phyloP scores from a whole-genome alignment of 2,888 invertebrate species.

The Tryphoninae sp. region DNA sequence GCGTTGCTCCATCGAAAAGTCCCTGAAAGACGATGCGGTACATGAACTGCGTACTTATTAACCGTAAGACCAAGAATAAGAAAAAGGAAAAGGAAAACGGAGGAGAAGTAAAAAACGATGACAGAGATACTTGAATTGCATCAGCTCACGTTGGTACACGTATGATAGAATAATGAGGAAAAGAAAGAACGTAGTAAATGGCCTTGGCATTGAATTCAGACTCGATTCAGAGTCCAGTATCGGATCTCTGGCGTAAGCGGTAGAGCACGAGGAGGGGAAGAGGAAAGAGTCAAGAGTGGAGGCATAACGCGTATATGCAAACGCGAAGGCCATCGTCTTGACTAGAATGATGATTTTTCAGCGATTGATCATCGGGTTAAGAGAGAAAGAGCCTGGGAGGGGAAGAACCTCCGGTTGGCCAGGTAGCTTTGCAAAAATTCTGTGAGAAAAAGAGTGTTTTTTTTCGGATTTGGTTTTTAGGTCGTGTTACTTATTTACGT shows the following conservation, averaged over 20 bases:
- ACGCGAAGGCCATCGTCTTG: not conserved
- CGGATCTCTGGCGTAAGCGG: conserved; percentile 14
- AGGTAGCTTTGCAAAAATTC: not conserved
- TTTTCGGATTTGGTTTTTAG: no score
- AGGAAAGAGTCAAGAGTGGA: conserved; percentile 3
- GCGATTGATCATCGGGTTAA: conserved; percentile 6
- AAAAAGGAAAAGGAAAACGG: conserved; percentile 47
- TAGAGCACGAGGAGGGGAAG: conserved; percentile 3
- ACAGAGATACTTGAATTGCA: conserved; percentile 30
- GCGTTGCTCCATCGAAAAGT: conserved; percentile 2
- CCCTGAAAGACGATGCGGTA: conserved; percentile 44
- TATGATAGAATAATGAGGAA: conserved; percentile 16
- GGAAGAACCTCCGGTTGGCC: not conserved
- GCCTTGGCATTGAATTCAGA: conserved; percentile 30
- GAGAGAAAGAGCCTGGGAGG: not conserved
- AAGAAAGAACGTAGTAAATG: not conserved
- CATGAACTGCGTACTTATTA: conserved; percentile 43
- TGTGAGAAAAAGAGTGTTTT: no score
- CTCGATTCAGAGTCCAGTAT: conserved; percentile 2
- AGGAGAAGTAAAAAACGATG: conserved; percentile 44
- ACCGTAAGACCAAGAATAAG: conserved; percentile 47
- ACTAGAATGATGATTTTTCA: not conserved
- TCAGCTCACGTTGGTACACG: conserved; percentile 30
- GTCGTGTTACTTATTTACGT: no score
- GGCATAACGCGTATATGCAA: conserved; percentile 5